These are phyloP conservation scores for Cephus pulcher DNA, from an alignment of 2,888 invertebrate species.

Conservation along the genomic window DNA sequence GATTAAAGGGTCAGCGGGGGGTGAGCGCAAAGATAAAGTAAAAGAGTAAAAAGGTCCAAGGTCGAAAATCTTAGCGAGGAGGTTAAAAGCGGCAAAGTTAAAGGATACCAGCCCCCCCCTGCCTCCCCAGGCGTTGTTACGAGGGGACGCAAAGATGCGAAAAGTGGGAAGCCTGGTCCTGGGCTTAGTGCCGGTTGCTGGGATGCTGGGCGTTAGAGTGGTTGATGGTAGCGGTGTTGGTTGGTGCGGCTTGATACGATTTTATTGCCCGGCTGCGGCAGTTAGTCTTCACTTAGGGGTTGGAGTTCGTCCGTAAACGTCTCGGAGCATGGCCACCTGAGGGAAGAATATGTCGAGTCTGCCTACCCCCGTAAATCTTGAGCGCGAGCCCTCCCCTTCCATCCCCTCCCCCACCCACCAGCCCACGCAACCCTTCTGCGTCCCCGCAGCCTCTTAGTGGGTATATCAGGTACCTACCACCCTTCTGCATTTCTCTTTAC, in stretches of 20 bases:
- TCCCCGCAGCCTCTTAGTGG: background rate
- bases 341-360: slow-evolving; percentile 52
- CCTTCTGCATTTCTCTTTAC: no score
- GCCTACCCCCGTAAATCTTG: slow-evolving; percentile 50
- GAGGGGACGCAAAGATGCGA: no score
- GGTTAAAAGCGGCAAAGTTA: no score
- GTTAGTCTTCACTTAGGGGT: slow-evolving; percentile 56
- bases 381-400: slow-evolving; percentile 8
- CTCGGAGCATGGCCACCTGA: slow-evolving; percentile 43
- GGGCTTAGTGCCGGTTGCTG: no score
- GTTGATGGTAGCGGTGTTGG: slow-evolving; percentile 3
- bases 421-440: slow-evolving; percentile 11
- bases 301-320: slow-evolving; percentile 56
- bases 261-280: slow-evolving; percentile 53
- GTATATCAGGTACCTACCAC: background rate
- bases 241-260: slow-evolving; percentile 47
- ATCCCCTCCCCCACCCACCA: background rate
- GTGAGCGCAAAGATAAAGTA: background rate
- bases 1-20: background rate
- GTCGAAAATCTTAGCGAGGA: no score
- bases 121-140: no score
- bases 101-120: no score
- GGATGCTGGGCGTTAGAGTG: background rate
- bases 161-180: no score
- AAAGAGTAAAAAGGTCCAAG: background rate